Evolutionary conservation across 2,888 invertebrate genomes (phyloP).

Genomic region (Oligia fasciuncula): DNA sequence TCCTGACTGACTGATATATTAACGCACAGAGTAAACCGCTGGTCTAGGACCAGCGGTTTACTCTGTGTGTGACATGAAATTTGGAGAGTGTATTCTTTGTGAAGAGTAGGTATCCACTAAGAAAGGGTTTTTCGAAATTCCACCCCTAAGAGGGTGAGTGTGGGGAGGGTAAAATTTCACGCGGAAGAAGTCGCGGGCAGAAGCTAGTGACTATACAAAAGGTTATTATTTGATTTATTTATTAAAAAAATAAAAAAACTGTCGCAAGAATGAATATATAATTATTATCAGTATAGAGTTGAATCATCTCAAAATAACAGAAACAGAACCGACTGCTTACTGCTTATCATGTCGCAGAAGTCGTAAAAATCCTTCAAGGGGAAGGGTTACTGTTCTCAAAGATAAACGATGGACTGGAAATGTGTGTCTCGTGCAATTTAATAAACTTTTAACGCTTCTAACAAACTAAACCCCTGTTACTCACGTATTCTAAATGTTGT

Average conservation of each 20-base stretch:
- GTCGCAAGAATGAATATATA: no score
- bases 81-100: no score
- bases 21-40: no score
- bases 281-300: neutral
- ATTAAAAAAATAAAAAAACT: neutral
- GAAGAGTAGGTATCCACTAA: no score
- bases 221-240: neutral
- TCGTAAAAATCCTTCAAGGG: conserved; percentile 42
- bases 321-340: conserved; percentile 9
- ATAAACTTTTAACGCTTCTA: conserved; percentile 37
- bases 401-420: conserved; percentile 46
- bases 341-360: conserved; percentile 50
- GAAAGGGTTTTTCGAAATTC: no score
- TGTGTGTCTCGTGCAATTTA: conserved; percentile 37
- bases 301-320: conserved; percentile 19
- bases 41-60: no score
- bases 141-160: no score
- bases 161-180: no score
- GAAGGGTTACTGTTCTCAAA: conserved; percentile 45
- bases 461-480: conserved; percentile 28
- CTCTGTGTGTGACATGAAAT: no score
- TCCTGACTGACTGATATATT: no score
- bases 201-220: neutral
- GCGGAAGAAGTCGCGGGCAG: no score
- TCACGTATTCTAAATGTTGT: conserved; percentile 28